Percentiles rank a stretch among this genome's conserved stretches.
These are phyloP conservation scores for Spicauda simplicius DNA, from an alignment of 2,888 invertebrate species.

Conservation along the genomic window DNA sequence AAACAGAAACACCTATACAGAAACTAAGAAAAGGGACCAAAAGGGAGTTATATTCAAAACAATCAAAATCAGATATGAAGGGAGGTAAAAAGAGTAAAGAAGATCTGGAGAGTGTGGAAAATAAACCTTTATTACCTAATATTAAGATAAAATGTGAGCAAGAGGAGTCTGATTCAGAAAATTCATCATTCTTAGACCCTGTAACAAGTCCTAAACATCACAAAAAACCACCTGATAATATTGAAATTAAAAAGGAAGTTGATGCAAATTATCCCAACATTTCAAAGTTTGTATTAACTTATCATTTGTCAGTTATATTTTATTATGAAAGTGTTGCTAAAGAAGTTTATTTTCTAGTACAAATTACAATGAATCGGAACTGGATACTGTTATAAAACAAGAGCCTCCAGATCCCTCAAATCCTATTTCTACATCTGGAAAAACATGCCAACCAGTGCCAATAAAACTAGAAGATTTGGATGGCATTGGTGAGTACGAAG, in stretches of 20 bases:
- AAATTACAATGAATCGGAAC: conserved; percentile 59
- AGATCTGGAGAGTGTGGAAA: conserved; percentile 63
- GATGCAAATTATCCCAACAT: conserved; percentile 61
- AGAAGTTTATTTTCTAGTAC: conserved; percentile 39
- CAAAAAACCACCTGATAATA: conserved; percentile 64
- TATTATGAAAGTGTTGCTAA: not conserved
- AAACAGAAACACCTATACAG: conserved; percentile 61
- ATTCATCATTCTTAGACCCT: conserved; percentile 75
- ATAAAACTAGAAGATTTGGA: conserved; percentile 79
- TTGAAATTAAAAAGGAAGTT: conserved; percentile 72
- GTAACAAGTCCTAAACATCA: conserved; percentile 71
- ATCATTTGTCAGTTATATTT: not conserved
- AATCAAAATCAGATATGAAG: conserved; percentile 53
- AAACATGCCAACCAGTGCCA: conserved; percentile 65
- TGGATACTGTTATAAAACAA: conserved; percentile 67
- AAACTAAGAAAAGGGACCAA: conserved; percentile 67
- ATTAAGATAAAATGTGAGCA: conserved; percentile 76
- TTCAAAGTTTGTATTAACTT: conserved; percentile 57
- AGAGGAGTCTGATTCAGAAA: conserved; percentile 79
- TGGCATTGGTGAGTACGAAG: conserved; percentile 75
- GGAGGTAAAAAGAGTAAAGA: conserved; percentile 68
- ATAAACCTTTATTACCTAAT: conserved; percentile 68
- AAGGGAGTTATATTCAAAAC: conserved; percentile 61
- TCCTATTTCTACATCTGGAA: conserved; percentile 55
- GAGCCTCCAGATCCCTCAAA: conserved; percentile 63